phyloP scores from a whole-genome alignment of 2,113 vertebrate genomes.

The Promerops cafer region DNA sequence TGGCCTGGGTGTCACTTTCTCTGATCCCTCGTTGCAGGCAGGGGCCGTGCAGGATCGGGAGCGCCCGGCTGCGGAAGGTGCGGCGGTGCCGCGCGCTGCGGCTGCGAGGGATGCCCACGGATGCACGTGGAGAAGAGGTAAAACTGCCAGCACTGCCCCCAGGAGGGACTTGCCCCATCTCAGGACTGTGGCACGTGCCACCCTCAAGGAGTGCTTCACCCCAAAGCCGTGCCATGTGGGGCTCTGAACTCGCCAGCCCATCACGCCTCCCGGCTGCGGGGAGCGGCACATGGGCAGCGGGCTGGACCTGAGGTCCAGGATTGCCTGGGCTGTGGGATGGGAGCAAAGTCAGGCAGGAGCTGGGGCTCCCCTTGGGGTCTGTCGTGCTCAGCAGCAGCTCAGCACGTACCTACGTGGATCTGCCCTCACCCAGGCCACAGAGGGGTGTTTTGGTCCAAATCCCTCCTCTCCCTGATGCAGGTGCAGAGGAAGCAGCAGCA shows the following conservation, averaged over 20 bases:
- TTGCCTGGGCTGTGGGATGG: not conserved
- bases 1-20: not conserved
- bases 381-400: not conserved
- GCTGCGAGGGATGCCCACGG: not conserved
- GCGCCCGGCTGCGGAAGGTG: not conserved
- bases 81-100: not conserved
- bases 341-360: not conserved
- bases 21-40: not conserved
- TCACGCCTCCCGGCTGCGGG: not conserved
- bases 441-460: not conserved
- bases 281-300: rapidly evolving
- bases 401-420: rapidly evolving
- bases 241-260: not conserved
- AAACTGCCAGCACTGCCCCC: not conserved
- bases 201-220: not conserved
- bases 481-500: not conserved
- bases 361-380: not conserved
- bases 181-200: rapidly evolving
- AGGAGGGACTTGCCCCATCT: not conserved
- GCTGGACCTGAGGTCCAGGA: not conserved
- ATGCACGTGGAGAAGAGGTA: slow-evolving; percentile 2
- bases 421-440: not conserved
- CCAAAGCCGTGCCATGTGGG: rapidly evolving
- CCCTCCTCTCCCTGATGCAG: not conserved
- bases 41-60: not conserved